A percentile compares a stretch with the other conserved stretches of the same genome.
Conservation (phyloP, 2,888 invertebrate genomes). For the Tetragonula carbonaria region DNA sequence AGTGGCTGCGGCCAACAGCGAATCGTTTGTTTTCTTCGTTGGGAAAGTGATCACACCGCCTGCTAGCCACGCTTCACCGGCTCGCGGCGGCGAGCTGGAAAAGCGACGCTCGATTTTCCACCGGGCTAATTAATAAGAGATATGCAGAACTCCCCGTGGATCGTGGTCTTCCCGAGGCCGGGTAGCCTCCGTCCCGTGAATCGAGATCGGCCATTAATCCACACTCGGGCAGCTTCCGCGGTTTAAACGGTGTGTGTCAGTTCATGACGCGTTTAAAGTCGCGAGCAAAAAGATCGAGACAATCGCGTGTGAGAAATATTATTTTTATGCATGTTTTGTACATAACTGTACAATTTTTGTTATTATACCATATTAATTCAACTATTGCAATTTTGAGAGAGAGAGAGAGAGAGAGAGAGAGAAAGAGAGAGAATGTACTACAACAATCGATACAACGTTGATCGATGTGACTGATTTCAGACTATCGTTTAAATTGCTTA, state of each 20-base stretch:
- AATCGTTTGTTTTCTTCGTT: conserved; percentile 51
- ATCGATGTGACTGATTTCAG: too few species aligned
- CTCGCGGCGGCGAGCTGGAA: conserved; percentile 18
- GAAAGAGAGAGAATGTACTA: too few species aligned
- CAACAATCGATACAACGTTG: too few species aligned
- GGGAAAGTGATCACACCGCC: conserved; percentile 41
- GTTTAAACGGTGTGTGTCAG: background rate
- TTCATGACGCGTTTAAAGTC: background rate
- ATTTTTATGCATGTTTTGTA: too few species aligned
- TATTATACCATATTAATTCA: too few species aligned
- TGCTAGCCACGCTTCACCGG: conserved; percentile 19
- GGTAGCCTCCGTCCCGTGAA: background rate
- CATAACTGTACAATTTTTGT: too few species aligned
- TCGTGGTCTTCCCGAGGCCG: too few species aligned
- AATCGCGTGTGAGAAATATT: too few species aligned
- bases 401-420: too few species aligned
- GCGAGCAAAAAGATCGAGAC: background rate
- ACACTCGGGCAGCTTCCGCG: background rate
- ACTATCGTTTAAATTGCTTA: too few species aligned
- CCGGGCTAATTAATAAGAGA: conserved; percentile 37
- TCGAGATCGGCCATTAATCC: conserved; percentile 1
- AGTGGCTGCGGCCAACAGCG: conserved; percentile 30
- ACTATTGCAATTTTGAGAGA: too few species aligned
- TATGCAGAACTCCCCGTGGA: background rate
- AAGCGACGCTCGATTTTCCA: conserved; percentile 41